Conservation (phyloP, 92 coral and sea anemone genomes). For the Epizoanthus illoricatus region DNA sequence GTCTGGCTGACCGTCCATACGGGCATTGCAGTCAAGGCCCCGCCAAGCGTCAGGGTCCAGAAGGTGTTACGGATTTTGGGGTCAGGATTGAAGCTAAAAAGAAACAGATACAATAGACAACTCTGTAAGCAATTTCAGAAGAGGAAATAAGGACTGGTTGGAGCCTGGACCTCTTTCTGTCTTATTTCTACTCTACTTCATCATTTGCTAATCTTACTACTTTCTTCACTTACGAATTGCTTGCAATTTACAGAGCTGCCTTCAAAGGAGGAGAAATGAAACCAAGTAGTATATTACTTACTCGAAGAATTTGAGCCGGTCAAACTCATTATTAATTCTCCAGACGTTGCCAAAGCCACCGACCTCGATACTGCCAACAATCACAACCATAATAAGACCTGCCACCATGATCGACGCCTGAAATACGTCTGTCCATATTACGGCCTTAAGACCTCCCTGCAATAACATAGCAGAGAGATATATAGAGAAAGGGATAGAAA, state of each 20-base stretch:
- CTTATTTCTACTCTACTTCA: no score
- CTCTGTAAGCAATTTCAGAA: no score
- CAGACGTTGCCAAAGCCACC: constrained; percentile 82
- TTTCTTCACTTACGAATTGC: no score
- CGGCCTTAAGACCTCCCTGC: constrained; percentile 94
- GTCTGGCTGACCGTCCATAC: constrained; percentile 98
- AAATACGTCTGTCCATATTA: constrained; percentile 93
- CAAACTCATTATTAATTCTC: constrained; percentile 74
- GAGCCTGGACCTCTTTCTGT: no score
- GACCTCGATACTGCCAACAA: constrained; percentile 86
- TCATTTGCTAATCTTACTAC: no score
- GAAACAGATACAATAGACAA: no score
- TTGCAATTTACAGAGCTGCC: no score
- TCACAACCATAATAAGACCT: constrained; percentile 76
- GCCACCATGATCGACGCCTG: constrained; percentile 85
- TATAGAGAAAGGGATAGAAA: no score
- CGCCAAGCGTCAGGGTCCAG: constrained; percentile 91
- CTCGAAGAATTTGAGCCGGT: constrained; percentile 63
- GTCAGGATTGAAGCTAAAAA: constrained; percentile 80
- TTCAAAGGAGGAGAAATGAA: not conserved
- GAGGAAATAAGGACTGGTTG: no score
- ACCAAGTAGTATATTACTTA: not conserved
- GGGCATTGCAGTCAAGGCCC: constrained; percentile 90
- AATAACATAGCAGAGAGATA: not conserved
- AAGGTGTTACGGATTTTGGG: constrained; percentile 93